phyloP scores from a whole-genome alignment of 2,888 invertebrate species.

The Melieria crassipennis region DNA sequence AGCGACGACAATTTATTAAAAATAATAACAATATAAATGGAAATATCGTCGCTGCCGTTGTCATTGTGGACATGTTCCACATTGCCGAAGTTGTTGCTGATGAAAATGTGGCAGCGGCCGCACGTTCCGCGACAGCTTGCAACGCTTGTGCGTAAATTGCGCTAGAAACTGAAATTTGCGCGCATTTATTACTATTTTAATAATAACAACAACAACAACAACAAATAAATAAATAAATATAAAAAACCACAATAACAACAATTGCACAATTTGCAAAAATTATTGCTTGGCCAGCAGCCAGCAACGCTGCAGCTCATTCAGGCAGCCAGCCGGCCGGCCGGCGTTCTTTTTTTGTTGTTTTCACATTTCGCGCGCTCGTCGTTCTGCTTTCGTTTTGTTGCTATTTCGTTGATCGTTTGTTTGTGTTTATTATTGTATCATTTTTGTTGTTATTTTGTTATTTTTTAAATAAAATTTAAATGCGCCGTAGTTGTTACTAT shows the following conservation, averaged over 20 bases:
- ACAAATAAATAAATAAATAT: not conserved
- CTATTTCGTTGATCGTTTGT: too few relatives aligned
- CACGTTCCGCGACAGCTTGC: not conserved
- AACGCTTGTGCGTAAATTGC: slow-evolving; percentile 3
- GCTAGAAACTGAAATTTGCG: not conserved
- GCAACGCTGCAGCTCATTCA: not conserved
- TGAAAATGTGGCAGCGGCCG: not conserved
- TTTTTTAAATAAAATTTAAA: not conserved
- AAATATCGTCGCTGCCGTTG: not conserved
- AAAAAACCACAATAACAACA: not conserved
- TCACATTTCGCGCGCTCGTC: too few relatives aligned
- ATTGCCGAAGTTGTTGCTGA: not conserved
- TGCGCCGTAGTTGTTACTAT: not conserved
- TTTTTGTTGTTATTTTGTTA: too few relatives aligned
- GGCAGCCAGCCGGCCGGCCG: too few relatives aligned
- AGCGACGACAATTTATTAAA: too few relatives aligned
- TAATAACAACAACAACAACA: not conserved
- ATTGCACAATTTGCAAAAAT: not conserved
- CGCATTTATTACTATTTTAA: not conserved
- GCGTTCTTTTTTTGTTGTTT: too few relatives aligned
- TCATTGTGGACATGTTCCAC: not conserved
- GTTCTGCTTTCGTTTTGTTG: too few relatives aligned
- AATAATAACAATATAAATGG: too few relatives aligned
- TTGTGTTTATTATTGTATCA: too few relatives aligned
- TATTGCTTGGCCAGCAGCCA: not conserved